Base-by-base conservation (phyloP, 2,797 vertebrate species). In the Micromesistius poutassou region DNA sequence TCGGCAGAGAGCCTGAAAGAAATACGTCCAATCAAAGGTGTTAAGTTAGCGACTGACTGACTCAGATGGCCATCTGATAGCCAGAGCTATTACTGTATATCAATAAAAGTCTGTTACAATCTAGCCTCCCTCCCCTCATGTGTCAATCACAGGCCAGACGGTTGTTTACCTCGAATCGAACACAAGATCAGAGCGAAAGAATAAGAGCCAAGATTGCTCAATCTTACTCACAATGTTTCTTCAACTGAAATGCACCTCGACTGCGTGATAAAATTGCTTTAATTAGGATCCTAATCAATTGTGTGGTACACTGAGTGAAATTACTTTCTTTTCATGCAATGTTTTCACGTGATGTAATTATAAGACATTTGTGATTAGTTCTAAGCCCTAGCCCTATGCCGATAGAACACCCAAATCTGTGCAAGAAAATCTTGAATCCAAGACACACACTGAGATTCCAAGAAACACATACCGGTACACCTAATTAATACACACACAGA, bases 91-190 rank as follows among this genome's bases (percentile, higher is more conserved):
- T 71, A 74, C 71, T 10, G 36, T 38, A 38, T 38, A 72, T 85
- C 82, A 88, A 89, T 89, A 88, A 91, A 88, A 62, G 85, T 87
- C 83, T 72, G 84, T 79, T 85, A 79, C 73, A 82, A 79, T 74
- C 73, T 77, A 16, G 80, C 74, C 72, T 1, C 77, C 30, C 72
- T 75, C 35, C 5, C 77, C 5, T 68, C 28, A 0, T 4, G 76
- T 72, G 87, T 84, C 88, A 86, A 72, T 90, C 84, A 81, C 35
- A 3, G 2, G 35, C 79, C 75, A 1, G 78, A 81, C 33, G 19
- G 77, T 74, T 38, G 80, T 73, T 84, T 46, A 40, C 76, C 76
- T 79, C 78, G 28, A 55, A 13, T 42, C 14, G 40, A 74, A 25
- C 55, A 30, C n/a, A 76, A 38, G 62, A 79, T 77, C 19, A 66